These are phyloP conservation scores for Dasyprocta punctata DNA, from an alignment of 2,113 vertebrate species.

Conservation along the genomic window DNA sequence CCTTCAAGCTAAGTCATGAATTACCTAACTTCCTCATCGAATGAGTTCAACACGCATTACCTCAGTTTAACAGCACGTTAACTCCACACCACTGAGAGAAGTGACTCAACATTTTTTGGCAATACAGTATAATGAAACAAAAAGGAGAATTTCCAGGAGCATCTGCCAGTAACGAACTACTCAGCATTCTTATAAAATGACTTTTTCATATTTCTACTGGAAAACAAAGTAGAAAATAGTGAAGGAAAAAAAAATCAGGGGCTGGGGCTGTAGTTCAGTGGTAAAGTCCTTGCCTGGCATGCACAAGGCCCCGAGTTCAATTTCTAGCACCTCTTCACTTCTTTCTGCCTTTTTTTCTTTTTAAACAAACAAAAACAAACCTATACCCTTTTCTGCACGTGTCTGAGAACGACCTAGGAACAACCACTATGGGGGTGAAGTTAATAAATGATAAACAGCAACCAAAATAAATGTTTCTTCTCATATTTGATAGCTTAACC, in stretches of 20 bases:
- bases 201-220: neutral
- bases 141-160: neutral
- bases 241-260: neutral
- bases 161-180: neutral
- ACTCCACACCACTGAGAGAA: neutral
- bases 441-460: constrained; percentile 16
- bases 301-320: neutral
- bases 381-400: neutral
- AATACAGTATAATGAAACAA: constrained; percentile 1
- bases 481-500: neutral
- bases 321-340: neutral
- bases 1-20: neutral
- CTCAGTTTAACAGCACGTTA: constrained; percentile 27
- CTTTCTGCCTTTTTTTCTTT: neutral
- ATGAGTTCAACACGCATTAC: neutral
- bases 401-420: constrained; percentile 2
- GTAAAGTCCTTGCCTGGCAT: too few species aligned
- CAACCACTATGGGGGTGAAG: neutral
- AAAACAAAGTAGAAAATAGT: neutral
- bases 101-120: neutral
- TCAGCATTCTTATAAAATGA: neutral
- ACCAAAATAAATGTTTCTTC: constrained; percentile 29
- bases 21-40: neutral
- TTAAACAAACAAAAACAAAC: neutral
- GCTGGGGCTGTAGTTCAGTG: too few species aligned